Base-by-base conservation (phyloP, 2,888 invertebrate species). In the Atrina japonica region DNA sequence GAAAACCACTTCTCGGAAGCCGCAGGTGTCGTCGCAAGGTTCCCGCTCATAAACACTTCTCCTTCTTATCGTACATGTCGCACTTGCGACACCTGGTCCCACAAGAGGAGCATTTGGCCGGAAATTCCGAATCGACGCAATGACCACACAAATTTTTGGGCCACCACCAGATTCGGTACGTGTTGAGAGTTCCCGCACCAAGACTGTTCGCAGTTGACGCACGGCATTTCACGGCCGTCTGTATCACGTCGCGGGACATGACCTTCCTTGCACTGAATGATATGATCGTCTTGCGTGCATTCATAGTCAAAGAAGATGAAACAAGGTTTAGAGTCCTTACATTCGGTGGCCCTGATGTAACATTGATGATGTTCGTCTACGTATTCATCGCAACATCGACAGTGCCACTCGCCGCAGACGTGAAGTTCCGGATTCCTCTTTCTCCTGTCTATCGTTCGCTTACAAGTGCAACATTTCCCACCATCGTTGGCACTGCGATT, bases 1-100 rank as follows among this genome's bases (percentile, higher is more conserved):
- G 21, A 76, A 76, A 23, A 73, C 59, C 49, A 56, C 55, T 50
- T 75, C 70, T 43, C 73, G 30, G 30, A 25, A 60, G 5, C 71
- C 73, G 45, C 69, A 69, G 3, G 47, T 71, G 41, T 59, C 68
- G 5, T 40, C 41, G 30, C 65, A 76, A 14, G 66, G 66, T n/a
- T 56, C 63, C 40, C 27, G 21, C 14, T 40, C 45, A 29, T n/a
- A 47, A 27, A 27, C 5, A 18, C 40, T 29, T 35, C 5, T 21
- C 50, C 16, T 45, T 53, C n/a, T 49, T 60, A 29, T 59, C 21
- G 23, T 9, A 35, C 23, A 23, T 21, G 29, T 50, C 23, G 43
- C 61, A 66, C 21, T 41, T 29, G 27, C 23, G 21, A 40, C 71
- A 66, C 9, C 70, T 49, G 29, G 21, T 30, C 18, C 67, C 59